These are phyloP conservation scores for Podilymbus podiceps DNA, from an alignment of 2,113 vertebrate genomes.

Conservation along the genomic window DNA sequence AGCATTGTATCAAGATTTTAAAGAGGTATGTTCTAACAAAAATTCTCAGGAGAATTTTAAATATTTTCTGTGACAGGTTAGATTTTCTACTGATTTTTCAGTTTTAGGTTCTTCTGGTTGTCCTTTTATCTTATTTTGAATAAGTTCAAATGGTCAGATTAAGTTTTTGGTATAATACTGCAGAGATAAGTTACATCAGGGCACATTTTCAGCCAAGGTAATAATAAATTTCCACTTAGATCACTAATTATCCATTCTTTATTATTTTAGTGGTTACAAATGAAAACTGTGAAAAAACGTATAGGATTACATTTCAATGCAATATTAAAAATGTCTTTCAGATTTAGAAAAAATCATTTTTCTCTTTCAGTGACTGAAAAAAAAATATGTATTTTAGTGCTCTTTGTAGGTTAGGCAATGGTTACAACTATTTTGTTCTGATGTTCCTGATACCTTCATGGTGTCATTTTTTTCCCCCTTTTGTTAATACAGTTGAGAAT, in stretches of 20 bases:
- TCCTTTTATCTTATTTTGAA: background rate
- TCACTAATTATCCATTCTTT: background rate
- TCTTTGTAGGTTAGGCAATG: background rate
- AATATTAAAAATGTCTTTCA: background rate
- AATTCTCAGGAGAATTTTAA: background rate
- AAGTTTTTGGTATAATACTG: background rate
- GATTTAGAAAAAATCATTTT: background rate
- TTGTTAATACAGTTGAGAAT: background rate
- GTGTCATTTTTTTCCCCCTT: fast-evolving
- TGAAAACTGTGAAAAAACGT: background rate
- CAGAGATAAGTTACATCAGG: background rate
- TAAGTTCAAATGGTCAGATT: background rate
- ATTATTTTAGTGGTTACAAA: background rate
- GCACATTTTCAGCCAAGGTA: background rate
- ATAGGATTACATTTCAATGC: background rate
- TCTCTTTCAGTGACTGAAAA: background rate
- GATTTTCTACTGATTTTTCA: background rate
- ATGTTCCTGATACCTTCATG: background rate
- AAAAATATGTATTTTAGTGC: background rate
- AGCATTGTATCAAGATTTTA: background rate
- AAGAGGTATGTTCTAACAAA: background rate
- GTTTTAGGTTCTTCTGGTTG: background rate
- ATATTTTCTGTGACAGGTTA: background rate
- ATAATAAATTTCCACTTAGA: background rate
- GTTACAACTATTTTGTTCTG: background rate